Percentiles rank a stretch among this genome's conserved stretches.
These are phyloP conservation scores for Ectobius pallidus DNA, from an alignment of 2,888 invertebrate genomes.

Conservation along the genomic window DNA sequence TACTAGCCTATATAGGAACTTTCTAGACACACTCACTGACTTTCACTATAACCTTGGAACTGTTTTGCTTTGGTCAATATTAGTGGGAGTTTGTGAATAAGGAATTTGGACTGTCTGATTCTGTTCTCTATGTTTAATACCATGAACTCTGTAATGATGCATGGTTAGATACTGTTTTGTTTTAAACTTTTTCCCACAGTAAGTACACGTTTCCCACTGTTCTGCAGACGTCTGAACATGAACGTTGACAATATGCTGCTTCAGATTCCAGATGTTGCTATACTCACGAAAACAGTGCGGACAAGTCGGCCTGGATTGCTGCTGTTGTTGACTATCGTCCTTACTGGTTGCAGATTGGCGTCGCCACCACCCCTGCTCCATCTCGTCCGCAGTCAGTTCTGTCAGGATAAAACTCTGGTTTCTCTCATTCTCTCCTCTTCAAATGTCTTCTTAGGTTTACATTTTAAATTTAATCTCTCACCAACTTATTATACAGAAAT, in stretches of 20 bases:
- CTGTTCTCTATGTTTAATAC: slow-evolving; percentile 69
- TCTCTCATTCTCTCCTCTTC: slow-evolving; percentile 12
- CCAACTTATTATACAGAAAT: no score
- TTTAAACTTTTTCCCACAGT: slow-evolving; percentile 77
- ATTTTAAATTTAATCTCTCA: no score
- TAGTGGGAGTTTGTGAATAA: background rate
- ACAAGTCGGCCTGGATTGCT: slow-evolving; percentile 47
- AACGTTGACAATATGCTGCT: slow-evolving; percentile 78
- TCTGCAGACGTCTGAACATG: slow-evolving; percentile 64
- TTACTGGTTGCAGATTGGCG: background rate
- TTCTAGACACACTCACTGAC: no score
- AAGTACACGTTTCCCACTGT: slow-evolving; percentile 73
- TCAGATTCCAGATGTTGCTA: slow-evolving; percentile 66
- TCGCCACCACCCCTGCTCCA: background rate
- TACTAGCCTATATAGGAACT: no score
- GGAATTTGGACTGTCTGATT: no score
- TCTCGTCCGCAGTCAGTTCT: slow-evolving; percentile 15
- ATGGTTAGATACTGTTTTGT: slow-evolving; percentile 78
- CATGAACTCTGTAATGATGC: slow-evolving; percentile 76
- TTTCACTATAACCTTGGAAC: background rate
- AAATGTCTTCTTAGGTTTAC: no score
- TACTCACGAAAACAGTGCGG: slow-evolving; percentile 51
- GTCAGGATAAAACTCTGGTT: slow-evolving; percentile 25
- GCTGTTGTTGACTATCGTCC: background rate
- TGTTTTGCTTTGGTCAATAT: background rate